Evolutionary conservation across 1,140 invertebrate genomes (phyloP).

Genomic region (Argopecten irradians): DNA sequence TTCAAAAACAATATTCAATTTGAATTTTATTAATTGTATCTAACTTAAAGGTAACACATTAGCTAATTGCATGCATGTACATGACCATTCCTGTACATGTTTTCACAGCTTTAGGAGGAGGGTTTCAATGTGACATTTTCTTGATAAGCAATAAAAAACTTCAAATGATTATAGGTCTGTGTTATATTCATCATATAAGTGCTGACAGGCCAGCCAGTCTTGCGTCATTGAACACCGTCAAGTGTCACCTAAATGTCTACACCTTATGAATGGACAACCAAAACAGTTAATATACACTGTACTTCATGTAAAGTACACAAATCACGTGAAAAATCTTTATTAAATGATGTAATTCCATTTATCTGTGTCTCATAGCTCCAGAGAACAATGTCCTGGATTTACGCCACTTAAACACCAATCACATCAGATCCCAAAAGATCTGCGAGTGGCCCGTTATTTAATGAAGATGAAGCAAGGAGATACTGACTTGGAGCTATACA

Average conservation of each 20-base stretch:
- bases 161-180: not conserved
- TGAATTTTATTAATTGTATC: too few species aligned
- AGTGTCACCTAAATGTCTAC: not conserved
- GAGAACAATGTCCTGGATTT: not conserved
- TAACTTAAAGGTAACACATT: too few species aligned
- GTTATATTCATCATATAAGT: not conserved
- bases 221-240: not conserved
- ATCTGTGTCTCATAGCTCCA: not conserved
- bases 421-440: not conserved
- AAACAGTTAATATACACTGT: not conserved
- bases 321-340: not conserved
- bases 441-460: not conserved
- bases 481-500: not conserved
- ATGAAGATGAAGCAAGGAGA: not conserved
- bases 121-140: not conserved
- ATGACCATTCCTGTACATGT: too few species aligned
- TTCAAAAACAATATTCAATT: too few species aligned
- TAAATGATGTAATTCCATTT: constrained; percentile 9
- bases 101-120: not conserved
- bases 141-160: not conserved
- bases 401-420: constrained; percentile 15
- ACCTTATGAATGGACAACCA: not conserved
- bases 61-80: too few species aligned
- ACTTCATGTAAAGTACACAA: not conserved
- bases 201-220: not conserved